Evolutionary conservation across 2,797 vertebrate genomes (phyloP).

Genomic region (Pipistrellus nathusii): DNA sequence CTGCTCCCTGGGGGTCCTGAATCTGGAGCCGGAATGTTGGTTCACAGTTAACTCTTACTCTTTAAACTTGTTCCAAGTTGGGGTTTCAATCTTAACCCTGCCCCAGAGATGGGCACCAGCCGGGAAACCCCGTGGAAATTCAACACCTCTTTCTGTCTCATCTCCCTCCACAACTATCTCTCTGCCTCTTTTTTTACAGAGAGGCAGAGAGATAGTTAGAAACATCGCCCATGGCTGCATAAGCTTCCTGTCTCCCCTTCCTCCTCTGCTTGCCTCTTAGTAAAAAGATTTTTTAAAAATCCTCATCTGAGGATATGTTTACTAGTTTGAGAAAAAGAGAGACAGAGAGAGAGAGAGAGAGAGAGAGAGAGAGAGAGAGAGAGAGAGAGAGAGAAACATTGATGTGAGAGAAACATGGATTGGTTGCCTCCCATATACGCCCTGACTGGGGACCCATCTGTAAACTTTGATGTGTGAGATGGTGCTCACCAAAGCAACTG

Average conservation of each 20-base stretch:
- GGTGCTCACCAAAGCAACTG: too few relatives aligned
- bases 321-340: not conserved
- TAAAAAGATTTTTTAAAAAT: not conserved
- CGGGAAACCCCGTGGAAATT: not conserved
- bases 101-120: accelerated
- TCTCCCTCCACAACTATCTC: accelerated
- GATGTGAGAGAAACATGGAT: not conserved
- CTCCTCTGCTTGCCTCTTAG: not conserved
- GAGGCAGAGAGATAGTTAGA: too few relatives aligned
- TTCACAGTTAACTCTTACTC: not conserved
- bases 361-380: too few relatives aligned
- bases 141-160: accelerated
- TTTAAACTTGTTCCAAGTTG: not conserved
- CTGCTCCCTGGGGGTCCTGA: too few relatives aligned
- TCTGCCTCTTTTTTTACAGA: too few relatives aligned
- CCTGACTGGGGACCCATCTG: not conserved
- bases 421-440: not conserved
- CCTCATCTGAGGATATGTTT: not conserved
- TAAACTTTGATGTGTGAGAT: not conserved
- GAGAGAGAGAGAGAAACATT: not conserved
- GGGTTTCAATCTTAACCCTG: not conserved
- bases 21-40: not conserved
- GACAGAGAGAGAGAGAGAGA: not conserved
- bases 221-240: accelerated
- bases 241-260: not conserved